Base-by-base conservation (phyloP, 2,797 vertebrate species). In the Leptatherina wallacei region DNA sequence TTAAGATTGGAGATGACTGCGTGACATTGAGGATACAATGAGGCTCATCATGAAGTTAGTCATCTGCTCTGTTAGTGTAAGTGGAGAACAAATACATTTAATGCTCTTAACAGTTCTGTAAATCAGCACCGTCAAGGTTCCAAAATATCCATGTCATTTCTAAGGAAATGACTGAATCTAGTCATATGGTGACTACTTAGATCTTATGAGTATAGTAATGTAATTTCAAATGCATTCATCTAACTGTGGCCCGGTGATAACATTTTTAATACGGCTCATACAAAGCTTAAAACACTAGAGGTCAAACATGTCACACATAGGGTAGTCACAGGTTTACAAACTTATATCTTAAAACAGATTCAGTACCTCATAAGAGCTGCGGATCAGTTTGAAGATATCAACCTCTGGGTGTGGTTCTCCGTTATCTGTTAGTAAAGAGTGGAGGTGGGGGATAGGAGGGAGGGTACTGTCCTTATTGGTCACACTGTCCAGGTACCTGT, bases 381-480 rank as follows among this genome's bases (percentile, higher is more conserved):
- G 93, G 81, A 98, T 96, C 36, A 99, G 93, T 81, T 96, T 96
- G 93, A 99, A 99, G 91, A 99, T 97, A 94, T 99, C 98, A 55
- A 99, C 98, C 65, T 99, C 97, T 0, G 97, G 97, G 81, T 98
- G 96, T 8, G 97, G 97, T 35, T 97, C 96, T 63, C 96, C 93
- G 2, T 98, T 97, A 20, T 99, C 98, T 1, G 96, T 98, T 79
- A 99, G 95, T 64, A 99, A 90, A 0, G 98, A 99, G 90, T 99
- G 98, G 29, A 99, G 95, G 85, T 99, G 98, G 71, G 97, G 97
- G 84, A 99, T 99, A 60, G 98, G 97, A 16, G 98, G 98, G 67
- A 99, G 92, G 0, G 97, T 97, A 90, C 97, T 99, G 93, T 99
- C 98, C 76, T 98, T 99, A 74, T 99, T 99, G 75, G 96, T 97